Evolutionary conservation across 2,888 invertebrate species (phyloP).

Genomic region (Oscheius sp.): DNA sequence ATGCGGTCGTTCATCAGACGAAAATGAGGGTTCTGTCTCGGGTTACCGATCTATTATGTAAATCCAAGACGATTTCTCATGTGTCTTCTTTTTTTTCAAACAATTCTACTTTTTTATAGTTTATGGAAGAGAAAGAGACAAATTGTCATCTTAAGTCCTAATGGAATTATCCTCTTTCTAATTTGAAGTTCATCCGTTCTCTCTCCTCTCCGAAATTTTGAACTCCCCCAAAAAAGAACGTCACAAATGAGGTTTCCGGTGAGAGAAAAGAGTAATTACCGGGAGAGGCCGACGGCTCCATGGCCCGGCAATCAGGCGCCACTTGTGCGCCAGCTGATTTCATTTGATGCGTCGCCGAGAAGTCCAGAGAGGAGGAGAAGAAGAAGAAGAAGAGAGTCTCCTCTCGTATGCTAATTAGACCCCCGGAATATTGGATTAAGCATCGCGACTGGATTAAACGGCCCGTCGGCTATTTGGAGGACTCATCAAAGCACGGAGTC

Average conservation of each 20-base stretch:
- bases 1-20: neutral
- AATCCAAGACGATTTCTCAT: neutral
- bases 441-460: slow-evolving; percentile 1
- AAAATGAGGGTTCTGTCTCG: neutral
- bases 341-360: slow-evolving; percentile 23
- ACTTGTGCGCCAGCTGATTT: slow-evolving; percentile 29
- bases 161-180: too few species aligned
- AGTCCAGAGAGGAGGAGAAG: too few species aligned
- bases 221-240: neutral
- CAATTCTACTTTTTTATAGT: too few species aligned
- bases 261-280: slow-evolving; percentile 25
- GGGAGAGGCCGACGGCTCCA: neutral
- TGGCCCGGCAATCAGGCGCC: slow-evolving; percentile 22
- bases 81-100: too few species aligned
- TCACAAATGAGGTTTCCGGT: slow-evolving; percentile 24
- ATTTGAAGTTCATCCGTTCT: too few species aligned
- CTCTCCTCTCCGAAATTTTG: neutral
- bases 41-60: neutral
- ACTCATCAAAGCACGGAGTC: too few species aligned
- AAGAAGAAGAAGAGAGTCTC: neutral
- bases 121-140: too few species aligned
- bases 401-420: slow-evolving; percentile 28
- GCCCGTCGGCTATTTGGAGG: neutral
- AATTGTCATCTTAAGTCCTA: too few species aligned
- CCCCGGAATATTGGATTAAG: slow-evolving; percentile 22